Percentiles rank a stretch among this genome's conserved stretches.
phyloP scores from a whole-genome alignment of 53 echinoderm and acorn worm species.

The Glandiceps talaboti region DNA sequence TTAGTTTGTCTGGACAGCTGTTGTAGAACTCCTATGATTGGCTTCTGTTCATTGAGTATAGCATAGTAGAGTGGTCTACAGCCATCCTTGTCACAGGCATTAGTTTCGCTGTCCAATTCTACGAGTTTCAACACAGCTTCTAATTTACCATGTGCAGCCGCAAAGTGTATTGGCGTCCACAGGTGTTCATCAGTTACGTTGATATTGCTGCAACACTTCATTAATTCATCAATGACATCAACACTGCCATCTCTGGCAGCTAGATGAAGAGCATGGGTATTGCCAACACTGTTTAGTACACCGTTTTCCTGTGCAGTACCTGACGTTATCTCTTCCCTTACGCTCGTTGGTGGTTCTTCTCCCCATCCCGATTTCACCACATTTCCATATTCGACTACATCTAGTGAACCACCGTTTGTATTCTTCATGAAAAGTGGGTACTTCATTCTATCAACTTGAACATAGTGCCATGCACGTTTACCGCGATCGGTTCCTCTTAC shows the following conservation, averaged over 20 bases:
- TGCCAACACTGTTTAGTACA: not conserved
- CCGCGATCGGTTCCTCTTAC: not conserved
- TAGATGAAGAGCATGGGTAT: not conserved
- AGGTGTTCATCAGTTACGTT: not conserved
- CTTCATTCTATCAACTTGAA: not conserved
- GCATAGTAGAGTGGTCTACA: not conserved
- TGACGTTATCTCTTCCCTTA: not conserved
- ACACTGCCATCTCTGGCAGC: not conserved
- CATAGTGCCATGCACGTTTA: not conserved
- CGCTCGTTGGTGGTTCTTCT: not conserved
- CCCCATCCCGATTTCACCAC: not conserved
- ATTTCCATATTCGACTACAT: not conserved
- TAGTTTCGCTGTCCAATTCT: not conserved
- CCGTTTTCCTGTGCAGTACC: not conserved
- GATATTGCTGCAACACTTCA: not conserved
- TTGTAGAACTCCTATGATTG: not conserved
- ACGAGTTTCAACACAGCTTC: not conserved
- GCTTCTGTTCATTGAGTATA: not conserved
- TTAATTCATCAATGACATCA: not conserved
- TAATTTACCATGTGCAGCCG: not conserved
- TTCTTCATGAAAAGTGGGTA: not conserved
- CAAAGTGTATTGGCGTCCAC: not conserved
- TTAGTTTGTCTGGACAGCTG: not conserved
- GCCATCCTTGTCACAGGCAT: not conserved
- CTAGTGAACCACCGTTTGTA: not conserved